Evolutionary conservation across 2,113 vertebrate species (phyloP), one percentile per base, ranked within the genome.

Genomic region (Antechinus stuartii): DNA sequence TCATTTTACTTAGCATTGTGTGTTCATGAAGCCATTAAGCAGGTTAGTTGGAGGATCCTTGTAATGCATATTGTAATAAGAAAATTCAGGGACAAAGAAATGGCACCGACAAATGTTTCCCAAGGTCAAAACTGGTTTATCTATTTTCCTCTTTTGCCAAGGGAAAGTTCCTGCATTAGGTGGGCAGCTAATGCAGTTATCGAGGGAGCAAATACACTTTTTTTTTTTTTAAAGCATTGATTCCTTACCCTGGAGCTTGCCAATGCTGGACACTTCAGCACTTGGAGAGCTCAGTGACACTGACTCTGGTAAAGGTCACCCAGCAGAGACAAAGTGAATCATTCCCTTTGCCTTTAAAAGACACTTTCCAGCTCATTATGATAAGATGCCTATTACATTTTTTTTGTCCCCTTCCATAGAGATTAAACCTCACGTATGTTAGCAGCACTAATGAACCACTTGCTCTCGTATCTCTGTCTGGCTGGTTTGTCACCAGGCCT

Each of bases 401-500:
- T 76, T 55, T 95, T 52, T 68, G 52, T 35, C 25, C 91, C 54
- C 46, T 92, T 96, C 93, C 47, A 27, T 14, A 84, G 95, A 97
- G 94, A 95, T 98, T 95, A 96, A 91, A 91, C 47, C 53, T 93
- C 93, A 47, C 30, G 30, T 95, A 94, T 94, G 93, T 97, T 95
- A 94, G 57, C 76, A 93, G 76, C 89, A 30, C 95, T 97, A 98
- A 98, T 95, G 96, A 97, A 95, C 92, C 96, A 90, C 97, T 98
- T 91, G 95, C 94, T 96, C 61, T 53, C 54, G 9, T 93, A 61
- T 93, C 94, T 96, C 92, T 97, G 42, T 89, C 97, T 96, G 84
- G 92, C 57, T 92, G 96, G 98, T 95, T 95, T 98, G 98, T 98
- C 97, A 96, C 96, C 46, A 25, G 27, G 61, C 84, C 95, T 97